Percentiles rank a stretch among this genome's conserved stretches.
Conservation (phyloP, 2,888 invertebrate genomes). For the Callinectes sapidus region DNA sequence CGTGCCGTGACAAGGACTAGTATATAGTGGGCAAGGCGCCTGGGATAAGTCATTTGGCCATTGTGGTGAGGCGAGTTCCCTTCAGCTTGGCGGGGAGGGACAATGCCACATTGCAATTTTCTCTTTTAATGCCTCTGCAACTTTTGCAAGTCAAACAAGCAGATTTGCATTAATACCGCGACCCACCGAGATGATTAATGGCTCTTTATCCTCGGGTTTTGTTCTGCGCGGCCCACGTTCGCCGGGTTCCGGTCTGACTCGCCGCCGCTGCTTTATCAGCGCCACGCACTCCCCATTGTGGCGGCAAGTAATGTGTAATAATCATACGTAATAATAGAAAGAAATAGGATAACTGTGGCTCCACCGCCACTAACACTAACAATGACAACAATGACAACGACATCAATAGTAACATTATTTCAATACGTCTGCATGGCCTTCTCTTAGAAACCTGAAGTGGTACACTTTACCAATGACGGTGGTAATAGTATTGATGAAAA, state of each 20-base stretch:
- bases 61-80: background rate
- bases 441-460: too few species aligned
- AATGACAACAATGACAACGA: background rate
- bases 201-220: conserved; percentile 15
- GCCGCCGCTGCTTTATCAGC: background rate
- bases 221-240: conserved; percentile 12
- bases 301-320: background rate
- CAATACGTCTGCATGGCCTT: too few species aligned
- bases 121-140: conserved; percentile 31
- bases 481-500: background rate
- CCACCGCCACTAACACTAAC: background rate
- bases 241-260: background rate
- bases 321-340: background rate
- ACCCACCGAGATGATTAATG: conserved; percentile 24
- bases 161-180: conserved; percentile 26
- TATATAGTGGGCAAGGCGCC: conserved; percentile 4
- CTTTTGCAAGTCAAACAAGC: conserved; percentile 28
- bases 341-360: background rate
- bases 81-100: background rate
- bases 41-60: conserved; percentile 3
- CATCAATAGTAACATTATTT: background rate
- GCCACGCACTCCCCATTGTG: conserved; percentile 14
- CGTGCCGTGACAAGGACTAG: background rate
- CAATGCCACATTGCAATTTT: conserved; percentile 16
- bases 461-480: background rate